Base-by-base conservation (phyloP, 2,113 vertebrate genomes). In the Vanacampus margaritifer region DNA sequence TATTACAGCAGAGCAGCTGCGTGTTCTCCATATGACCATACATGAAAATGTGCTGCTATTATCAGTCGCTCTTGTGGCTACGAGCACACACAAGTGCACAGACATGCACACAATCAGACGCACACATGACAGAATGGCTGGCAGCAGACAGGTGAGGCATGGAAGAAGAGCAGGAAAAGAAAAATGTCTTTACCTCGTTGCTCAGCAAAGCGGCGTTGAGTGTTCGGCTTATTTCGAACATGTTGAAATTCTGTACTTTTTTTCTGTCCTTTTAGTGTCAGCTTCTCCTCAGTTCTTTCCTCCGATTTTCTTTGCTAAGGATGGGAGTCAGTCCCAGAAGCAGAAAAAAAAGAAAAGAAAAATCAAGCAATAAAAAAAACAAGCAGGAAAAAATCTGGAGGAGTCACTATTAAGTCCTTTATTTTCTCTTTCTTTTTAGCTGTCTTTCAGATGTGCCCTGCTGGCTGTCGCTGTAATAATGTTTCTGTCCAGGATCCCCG, bases 201-300 rank as follows among this genome's bases (percentile, higher is more conserved):
- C 95, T 97, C 94, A 99, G 95, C 94, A 99, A 96, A 91, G 96
- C 95, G 88, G 96, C 95, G 93, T 98, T 98, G 94, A 98, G 95
- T 93, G 95, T 97, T 95, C 96, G 94, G 96, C 95, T 97, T 95
- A 99, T 98, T 95, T 99, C 96, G 92, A 98, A 99, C 97, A 99
- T 99, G 94, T 96, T 96, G 93, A 92, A 75, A 89, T 78, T 87
- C 76, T 66, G 58, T 67, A 80, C 63, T 75, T 76, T 78, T 65
- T 73, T 78, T 62, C 83, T 71, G 73, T 82, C 86, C 85, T 81
- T 85, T 80, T 68, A 26, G 68, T 73, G 64, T 83, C 67, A 78
- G 84, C 67, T 88, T 87, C 64, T 87, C 83, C 84, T 89, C 86
- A 85, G 81, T 82, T 86, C 79, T 87, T 86, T 80, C 81, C 84